These are phyloP conservation scores for Megaleporinus macrocephalus DNA, from an alignment of 2,113 vertebrate species.

Conservation along the genomic window DNA sequence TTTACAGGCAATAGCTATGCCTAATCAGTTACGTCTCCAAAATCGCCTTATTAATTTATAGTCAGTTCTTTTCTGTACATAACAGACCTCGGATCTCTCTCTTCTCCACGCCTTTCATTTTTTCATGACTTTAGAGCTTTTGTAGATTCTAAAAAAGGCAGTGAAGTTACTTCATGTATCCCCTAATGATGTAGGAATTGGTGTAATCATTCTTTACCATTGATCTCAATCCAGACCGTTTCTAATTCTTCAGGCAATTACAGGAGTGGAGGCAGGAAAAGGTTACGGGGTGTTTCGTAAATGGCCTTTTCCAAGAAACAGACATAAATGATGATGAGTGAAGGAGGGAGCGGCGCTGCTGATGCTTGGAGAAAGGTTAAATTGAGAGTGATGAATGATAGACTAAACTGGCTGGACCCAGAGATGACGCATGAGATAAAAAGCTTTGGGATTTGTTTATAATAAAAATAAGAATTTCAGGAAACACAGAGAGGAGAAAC, in stretches of 20 bases:
- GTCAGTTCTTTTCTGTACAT: not conserved
- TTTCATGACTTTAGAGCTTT: not conserved
- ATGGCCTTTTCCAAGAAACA: conserved; percentile 43
- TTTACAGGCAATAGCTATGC: not conserved
- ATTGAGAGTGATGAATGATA: conserved; percentile 34
- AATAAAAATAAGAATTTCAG: conserved; percentile 8
- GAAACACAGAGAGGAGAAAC: not conserved
- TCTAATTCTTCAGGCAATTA: conserved; percentile 19
- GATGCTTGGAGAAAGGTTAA: conserved; percentile 35
- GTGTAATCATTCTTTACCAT: not conserved
- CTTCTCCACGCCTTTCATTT: not conserved
- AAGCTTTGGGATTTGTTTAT: not conserved
- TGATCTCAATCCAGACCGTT: not conserved
- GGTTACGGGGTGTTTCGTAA: conserved; percentile 19
- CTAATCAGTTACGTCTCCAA: not conserved
- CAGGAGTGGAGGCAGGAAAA: conserved; percentile 11
- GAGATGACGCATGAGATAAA: conserved; percentile 13
- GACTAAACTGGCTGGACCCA: not conserved
- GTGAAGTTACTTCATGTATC: not conserved
- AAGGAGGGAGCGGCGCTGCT: not conserved
- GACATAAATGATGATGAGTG: conserved; percentile 42
- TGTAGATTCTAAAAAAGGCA: not conserved
- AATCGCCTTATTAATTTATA: not conserved
- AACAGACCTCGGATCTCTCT: not conserved
- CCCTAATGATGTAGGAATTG: not conserved